Percentiles rank a stretch among this genome's conserved stretches.
Evolutionary conservation across 2,113 vertebrate species (phyloP).

Genomic region (Limanda limanda): DNA sequence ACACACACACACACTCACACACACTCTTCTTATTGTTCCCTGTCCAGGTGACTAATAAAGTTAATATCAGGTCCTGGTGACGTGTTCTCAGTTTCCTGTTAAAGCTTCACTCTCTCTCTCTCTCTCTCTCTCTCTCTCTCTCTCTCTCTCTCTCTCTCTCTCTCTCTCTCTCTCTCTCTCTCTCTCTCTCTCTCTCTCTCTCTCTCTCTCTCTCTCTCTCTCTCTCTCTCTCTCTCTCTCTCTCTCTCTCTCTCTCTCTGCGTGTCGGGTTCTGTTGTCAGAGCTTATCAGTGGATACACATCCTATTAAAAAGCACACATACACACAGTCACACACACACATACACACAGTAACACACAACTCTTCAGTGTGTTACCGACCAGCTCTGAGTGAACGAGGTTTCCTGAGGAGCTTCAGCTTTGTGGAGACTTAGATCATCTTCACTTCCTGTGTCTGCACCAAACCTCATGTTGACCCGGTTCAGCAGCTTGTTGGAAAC

Average conservation of each 20-base stretch:
- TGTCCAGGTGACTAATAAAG: no score
- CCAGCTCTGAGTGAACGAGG: no score
- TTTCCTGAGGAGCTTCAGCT: no score
- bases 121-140: background rate
- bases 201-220: no score
- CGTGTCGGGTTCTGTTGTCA: background rate
- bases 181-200: background rate
- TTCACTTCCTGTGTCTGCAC: no score
- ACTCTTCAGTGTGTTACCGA: no score
- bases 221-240: background rate
- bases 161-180: background rate
- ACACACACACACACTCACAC: no score
- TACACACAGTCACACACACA: background rate
- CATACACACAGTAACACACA: background rate
- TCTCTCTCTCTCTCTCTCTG: no score
- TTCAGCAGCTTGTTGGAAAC: no score
- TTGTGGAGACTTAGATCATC: no score
- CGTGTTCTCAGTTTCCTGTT: conserved; percentile 1
- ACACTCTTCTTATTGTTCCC: background rate
- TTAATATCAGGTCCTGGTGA: background rate
- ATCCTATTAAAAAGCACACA: background rate
- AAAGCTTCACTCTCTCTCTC: background rate
- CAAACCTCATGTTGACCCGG: no score
- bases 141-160: no score
- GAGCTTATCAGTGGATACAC: conserved; percentile 28